These are phyloP conservation scores for Pao palembangensis DNA, from an alignment of 2,113 vertebrate genomes.

Conservation along the genomic window DNA sequence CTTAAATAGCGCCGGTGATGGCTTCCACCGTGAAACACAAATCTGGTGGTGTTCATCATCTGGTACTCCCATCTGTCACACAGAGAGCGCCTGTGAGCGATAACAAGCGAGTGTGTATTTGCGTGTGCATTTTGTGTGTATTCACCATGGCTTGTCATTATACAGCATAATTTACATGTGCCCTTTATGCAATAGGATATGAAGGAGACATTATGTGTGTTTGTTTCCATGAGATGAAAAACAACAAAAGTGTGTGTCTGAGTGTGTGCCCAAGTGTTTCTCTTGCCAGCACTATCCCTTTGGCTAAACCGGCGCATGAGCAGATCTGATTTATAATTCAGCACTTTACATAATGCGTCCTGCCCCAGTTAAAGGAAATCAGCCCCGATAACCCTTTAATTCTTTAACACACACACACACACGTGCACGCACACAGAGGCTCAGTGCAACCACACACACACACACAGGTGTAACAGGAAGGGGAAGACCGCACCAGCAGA, in stretches of 20 bases:
- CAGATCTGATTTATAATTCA: slow-evolving; percentile 73
- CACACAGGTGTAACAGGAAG: slow-evolving; percentile 23
- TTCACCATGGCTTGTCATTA: background rate
- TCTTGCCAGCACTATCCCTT: slow-evolving; percentile 40
- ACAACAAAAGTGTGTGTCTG: slow-evolving; percentile 7
- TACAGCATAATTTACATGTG: slow-evolving; percentile 17
- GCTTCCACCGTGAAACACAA: slow-evolving; percentile 68
- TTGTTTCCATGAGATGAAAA: background rate
- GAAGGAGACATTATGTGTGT: background rate
- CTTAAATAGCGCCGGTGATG: slow-evolving; percentile 69
- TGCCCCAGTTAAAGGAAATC: slow-evolving; percentile 67
- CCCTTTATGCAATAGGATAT: slow-evolving; percentile 2
- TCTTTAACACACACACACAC: slow-evolving; percentile 32
- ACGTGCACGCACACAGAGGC: background rate
- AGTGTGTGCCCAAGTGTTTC: slow-evolving; percentile 5
- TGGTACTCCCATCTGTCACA: slow-evolving; percentile 75
- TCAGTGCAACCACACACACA: slow-evolving; percentile 1
- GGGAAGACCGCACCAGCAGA: slow-evolving; percentile 9
- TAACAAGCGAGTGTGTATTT: slow-evolving; percentile 8
- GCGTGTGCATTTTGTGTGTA: slow-evolving; percentile 2
- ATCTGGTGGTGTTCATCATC: slow-evolving; percentile 74
- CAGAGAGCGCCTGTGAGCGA: slow-evolving; percentile 30
- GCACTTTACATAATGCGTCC: slow-evolving; percentile 64
- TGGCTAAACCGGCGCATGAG: slow-evolving; percentile 44
- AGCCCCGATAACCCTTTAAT: slow-evolving; percentile 61